These are phyloP conservation scores for Procambarus virginalis DNA, from an alignment of 1,140 invertebrate species.

Conservation along the genomic window DNA sequence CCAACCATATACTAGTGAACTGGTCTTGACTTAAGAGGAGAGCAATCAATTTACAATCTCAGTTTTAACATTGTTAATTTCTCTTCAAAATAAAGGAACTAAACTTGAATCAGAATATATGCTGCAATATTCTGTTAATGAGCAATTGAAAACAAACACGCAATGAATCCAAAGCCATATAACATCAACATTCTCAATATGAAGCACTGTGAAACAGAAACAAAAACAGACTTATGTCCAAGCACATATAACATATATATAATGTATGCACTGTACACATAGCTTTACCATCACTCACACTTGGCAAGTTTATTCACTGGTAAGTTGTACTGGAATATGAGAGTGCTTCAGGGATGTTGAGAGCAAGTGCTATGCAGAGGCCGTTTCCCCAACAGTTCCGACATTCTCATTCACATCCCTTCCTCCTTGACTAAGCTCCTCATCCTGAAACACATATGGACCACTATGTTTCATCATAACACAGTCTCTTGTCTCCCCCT, in stretches of 20 bases:
- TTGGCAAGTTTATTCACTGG: slow-evolving; percentile 43
- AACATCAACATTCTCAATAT: slow-evolving; percentile 38
- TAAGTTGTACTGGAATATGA: slow-evolving; percentile 36
- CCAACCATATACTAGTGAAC: neutral
- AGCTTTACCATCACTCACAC: slow-evolving; percentile 35
- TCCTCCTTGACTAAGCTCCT: slow-evolving; percentile 46
- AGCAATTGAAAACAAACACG: slow-evolving; percentile 21
- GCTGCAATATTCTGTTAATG: slow-evolving; percentile 12
- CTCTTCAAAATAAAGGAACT: slow-evolving; percentile 10
- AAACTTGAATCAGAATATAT: slow-evolving; percentile 6
- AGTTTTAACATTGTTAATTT: neutral
- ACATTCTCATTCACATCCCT: slow-evolving; percentile 61
- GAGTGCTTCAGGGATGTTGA: slow-evolving; percentile 3
- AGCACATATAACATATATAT: slow-evolving; percentile 45
- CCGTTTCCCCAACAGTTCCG: slow-evolving; percentile 42
- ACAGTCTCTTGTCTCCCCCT: neutral
- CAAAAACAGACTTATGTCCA: slow-evolving; percentile 17
- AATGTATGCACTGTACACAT: slow-evolving; percentile 13
- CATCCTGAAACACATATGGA: slow-evolving; percentile 48
- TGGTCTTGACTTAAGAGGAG: neutral
- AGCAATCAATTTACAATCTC: neutral
- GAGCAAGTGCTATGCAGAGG: slow-evolving; percentile 58
- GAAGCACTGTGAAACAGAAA: slow-evolving; percentile 5
- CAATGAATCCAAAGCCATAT: slow-evolving; percentile 33
- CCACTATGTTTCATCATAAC: slow-evolving; percentile 19